Evolutionary conservation across 2,797 vertebrate genomes (phyloP), one percentile per base, ranked within the genome.

Genomic region (Triplophysa bombifrons): DNA sequence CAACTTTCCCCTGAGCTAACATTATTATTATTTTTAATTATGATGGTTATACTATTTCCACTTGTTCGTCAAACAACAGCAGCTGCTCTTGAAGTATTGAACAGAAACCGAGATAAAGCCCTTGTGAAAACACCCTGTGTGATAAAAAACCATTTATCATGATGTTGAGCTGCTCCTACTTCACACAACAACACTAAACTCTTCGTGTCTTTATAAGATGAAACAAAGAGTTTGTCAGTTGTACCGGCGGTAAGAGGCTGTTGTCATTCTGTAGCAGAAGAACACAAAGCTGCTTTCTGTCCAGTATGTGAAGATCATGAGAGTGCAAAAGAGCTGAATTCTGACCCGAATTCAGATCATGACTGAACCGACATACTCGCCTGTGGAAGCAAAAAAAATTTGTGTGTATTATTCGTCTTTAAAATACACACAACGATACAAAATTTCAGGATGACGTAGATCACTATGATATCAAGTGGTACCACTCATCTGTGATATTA

Each of bases 231-330:
- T 38, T 38, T 20, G 4, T 12, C 19, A 58, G 20, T 25, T 25
- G 20, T 60, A 94, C 93, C 0, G 55, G 7, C 5, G 93, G 93
- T 38, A 94, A 85, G 1, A 93, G 50, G 0, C 27, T 16, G 61
- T 1, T 0, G 80, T 94, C 92, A 22, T 83, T 92, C 89, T 93
- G 93, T 61, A 94, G 78, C 51, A 94, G 84, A 78, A 94, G 78
- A 0, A 80, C 83, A 58, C 90, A 85, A 56, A 94, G 88, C 77
- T 93, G 90, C 0, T 11, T 4, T 30, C 30, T 61, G 84, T 83
- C 86, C 82, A 94, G 89, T 1, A 38, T 22, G 34, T 88, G 74
- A 81, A 94, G 84, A 0, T 55, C 68, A 0, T 91, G 84, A 16
- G 72, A 46, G 0, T 0, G 41, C 51, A 93, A 79, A 0, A 88